phyloP scores from a whole-genome alignment of 2,888 invertebrate species.

The Bellardia pandia region DNA sequence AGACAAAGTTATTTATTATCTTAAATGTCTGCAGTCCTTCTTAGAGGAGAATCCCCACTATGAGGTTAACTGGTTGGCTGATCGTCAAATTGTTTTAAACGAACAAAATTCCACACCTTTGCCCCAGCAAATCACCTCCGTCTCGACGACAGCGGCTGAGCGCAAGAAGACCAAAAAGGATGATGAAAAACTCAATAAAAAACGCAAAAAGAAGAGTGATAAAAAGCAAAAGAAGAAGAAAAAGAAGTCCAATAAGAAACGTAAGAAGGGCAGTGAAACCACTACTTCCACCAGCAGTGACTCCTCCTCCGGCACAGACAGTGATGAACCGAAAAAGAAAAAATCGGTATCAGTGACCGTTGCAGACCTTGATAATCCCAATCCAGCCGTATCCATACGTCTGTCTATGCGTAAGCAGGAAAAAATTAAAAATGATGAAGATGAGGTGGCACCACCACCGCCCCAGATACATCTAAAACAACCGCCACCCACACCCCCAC shows the following conservation, averaged over 20 bases:
- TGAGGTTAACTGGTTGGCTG: constrained; percentile 94
- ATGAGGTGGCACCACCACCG: constrained; percentile 81
- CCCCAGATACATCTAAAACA: constrained; percentile 78
- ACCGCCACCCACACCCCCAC: constrained; percentile 52
- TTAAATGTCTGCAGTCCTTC: constrained; percentile 86
- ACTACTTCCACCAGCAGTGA: constrained; percentile 70
- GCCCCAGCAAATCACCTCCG: constrained; percentile 78
- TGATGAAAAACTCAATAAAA: constrained; percentile 83
- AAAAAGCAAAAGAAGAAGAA: constrained; percentile 85
- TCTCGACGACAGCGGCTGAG: constrained; percentile 76
- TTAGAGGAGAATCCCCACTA: constrained; percentile 93
- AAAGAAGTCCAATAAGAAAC: constrained; percentile 85
- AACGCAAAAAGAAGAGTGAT: constrained; percentile 86
- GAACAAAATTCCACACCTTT: constrained; percentile 80
- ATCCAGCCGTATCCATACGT: constrained; percentile 87
- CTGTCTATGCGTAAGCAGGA: constrained; percentile 87
- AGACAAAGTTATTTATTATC: constrained; percentile 6
- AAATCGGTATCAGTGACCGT: constrained; percentile 62
- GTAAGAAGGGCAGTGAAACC: constrained; percentile 79
- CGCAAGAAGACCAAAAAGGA: constrained; percentile 84
- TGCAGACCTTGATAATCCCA: constrained; percentile 79
- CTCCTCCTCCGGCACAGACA: constrained; percentile 79
- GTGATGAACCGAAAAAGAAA: constrained; percentile 76
- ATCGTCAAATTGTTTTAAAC: constrained; percentile 89
- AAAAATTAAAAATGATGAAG: constrained; percentile 84